Evolutionary conservation across 2,888 invertebrate species (phyloP).

Genomic region (Pantelozetes paolii): DNA sequence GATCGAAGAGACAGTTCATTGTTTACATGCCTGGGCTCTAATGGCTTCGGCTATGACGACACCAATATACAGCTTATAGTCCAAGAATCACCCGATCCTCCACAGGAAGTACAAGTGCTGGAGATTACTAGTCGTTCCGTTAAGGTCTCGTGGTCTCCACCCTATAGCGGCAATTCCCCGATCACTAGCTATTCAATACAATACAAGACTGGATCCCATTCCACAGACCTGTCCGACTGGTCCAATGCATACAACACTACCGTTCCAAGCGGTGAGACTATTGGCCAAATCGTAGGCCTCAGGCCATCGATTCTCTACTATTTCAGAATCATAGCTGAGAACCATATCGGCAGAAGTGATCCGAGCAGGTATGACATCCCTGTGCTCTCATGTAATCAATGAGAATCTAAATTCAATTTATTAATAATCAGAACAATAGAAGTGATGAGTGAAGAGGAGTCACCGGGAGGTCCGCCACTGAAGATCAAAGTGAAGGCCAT

Average conservation of each 20-base stretch:
- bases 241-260: background rate
- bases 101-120: slow-evolving; percentile 50
- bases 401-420: too few relatives aligned
- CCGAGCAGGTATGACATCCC: slow-evolving; percentile 48
- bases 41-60: slow-evolving; percentile 46
- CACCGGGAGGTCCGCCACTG: slow-evolving; percentile 53
- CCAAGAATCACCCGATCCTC: slow-evolving; percentile 53
- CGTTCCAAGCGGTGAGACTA: slow-evolving; percentile 21
- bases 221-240: background rate
- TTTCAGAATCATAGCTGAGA: slow-evolving; percentile 52
- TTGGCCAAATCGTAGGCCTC: slow-evolving; percentile 48
- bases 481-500: slow-evolving; percentile 52
- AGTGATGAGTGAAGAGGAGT: slow-evolving; percentile 52
- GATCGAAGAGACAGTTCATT: slow-evolving; percentile 47
- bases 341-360: slow-evolving; percentile 51
- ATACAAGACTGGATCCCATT: slow-evolving; percentile 47
- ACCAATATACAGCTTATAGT: slow-evolving; percentile 47
- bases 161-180: slow-evolving; percentile 53
- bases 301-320: slow-evolving; percentile 52
- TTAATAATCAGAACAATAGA: slow-evolving; percentile 44
- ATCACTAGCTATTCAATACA: slow-evolving; percentile 51
- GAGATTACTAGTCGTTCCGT: slow-evolving; percentile 50
- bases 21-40: slow-evolving; percentile 46
- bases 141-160: slow-evolving; percentile 51
- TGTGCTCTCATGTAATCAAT: background rate